phyloP scores from a whole-genome alignment of 2,888 invertebrate genomes.

The Hirudinaria manillensis region DNA sequence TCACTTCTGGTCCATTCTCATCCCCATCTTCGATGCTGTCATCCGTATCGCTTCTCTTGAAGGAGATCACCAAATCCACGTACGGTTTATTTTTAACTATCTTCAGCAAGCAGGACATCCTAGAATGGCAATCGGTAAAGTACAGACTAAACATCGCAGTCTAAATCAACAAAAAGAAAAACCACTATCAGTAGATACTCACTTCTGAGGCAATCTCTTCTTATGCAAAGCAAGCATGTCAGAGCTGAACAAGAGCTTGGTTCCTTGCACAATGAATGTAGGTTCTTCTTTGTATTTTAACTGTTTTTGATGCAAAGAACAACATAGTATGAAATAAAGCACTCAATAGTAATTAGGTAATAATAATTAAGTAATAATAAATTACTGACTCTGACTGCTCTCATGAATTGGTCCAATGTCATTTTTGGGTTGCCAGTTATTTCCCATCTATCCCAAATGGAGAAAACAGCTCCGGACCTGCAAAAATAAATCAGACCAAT shows the following conservation, averaged over 20 bases:
- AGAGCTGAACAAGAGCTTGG: slow-evolving; percentile 52
- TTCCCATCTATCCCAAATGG: slow-evolving; percentile 54
- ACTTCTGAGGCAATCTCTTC: slow-evolving; percentile 50
- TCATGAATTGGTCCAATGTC: slow-evolving; percentile 50
- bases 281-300: slow-evolving; percentile 46
- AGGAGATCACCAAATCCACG: slow-evolving; percentile 49
- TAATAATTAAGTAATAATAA: background rate
- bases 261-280: slow-evolving; percentile 50
- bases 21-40: slow-evolving; percentile 32
- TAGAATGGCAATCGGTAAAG: slow-evolving; percentile 36
- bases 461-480: slow-evolving; percentile 41
- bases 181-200: slow-evolving; percentile 37
- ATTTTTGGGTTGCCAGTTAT: slow-evolving; percentile 47
- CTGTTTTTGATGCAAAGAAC: slow-evolving; percentile 39
- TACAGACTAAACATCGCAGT: too few relatives aligned
- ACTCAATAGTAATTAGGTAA: background rate
- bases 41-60: slow-evolving; percentile 12
- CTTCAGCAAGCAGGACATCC: slow-evolving; percentile 49
- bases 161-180: too few relatives aligned
- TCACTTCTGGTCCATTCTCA: slow-evolving; percentile 39
- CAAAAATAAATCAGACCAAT: background rate
- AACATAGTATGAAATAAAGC: too few relatives aligned
- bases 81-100: slow-evolving; percentile 43
- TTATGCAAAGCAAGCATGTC: slow-evolving; percentile 50
- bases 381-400: slow-evolving; percentile 47